Conservation (phyloP, 2,888 invertebrate species). For the Anodontia alba region DNA sequence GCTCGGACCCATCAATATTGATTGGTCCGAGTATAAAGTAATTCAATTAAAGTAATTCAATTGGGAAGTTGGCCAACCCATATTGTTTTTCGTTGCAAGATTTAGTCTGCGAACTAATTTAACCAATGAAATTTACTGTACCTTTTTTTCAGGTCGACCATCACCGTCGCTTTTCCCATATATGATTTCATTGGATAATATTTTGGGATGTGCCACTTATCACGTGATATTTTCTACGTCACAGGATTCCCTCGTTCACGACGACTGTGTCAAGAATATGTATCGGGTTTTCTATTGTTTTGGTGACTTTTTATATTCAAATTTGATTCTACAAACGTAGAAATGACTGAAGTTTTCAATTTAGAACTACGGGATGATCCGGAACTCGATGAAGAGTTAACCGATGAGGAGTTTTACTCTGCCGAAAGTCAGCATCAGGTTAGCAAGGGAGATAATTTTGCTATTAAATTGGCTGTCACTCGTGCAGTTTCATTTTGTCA, state of each 20-base stretch:
- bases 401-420: constrained; percentile 95
- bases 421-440: constrained; percentile 87
- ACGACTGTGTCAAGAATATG: constrained; percentile 59
- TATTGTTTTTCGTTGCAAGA: too few species aligned
- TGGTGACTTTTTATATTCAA: constrained; percentile 41
- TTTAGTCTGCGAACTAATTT: too few species aligned
- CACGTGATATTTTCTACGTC: constrained; percentile 76
- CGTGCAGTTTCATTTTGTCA: not conserved
- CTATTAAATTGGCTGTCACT: constrained; percentile 8
- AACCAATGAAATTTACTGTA: too few species aligned
- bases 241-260: constrained; percentile 79
- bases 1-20: too few species aligned
- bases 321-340: constrained; percentile 53
- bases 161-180: too few species aligned
- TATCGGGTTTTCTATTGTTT: constrained; percentile 31
- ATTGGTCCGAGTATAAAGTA: too few species aligned
- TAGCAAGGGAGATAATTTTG: constrained; percentile 76
- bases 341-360: constrained; percentile 93
- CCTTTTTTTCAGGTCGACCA: too few species aligned
- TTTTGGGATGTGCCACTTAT: constrained; percentile 44
- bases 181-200: constrained; percentile 19
- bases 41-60: too few species aligned
- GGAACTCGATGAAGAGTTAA: constrained; percentile 86
- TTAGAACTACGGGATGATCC: constrained; percentile 90
- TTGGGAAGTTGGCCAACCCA: too few species aligned